Evolutionary conservation across 2,888 invertebrate species (phyloP), one percentile per base, ranked within the genome.

Genomic region (Tortrix viridana): DNA sequence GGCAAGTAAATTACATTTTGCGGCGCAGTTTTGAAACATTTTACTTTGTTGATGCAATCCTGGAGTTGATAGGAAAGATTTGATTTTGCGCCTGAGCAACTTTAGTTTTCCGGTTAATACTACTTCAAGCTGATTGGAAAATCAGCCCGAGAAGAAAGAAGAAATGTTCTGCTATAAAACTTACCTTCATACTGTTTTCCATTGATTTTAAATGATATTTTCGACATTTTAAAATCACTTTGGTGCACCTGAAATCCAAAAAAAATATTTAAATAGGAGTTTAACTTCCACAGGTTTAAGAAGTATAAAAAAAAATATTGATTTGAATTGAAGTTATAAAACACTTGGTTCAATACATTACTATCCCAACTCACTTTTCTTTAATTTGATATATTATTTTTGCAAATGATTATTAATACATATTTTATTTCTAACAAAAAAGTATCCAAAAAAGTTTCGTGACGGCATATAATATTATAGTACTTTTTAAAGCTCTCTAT

Each of bases 121-220:
- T 38, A n/a, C 14, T 38, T 43, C 16, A 43, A 18, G 7, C 1
- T 0, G 46, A 22, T 46, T 22, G n/a, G 20, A 14, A 12, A 9
- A 19, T 9, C 12, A 5, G 46, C 5, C 12, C 19, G 2, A 12
- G 6, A 16, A 6, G 16, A 5, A n/a, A 18, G 2, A 26, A 1
- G 7, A 3, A 14, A 38, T 14, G 19, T 12, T 14, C 5, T 46
- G n/a, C 23, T 37, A 0, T 44, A 41, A 52, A n/a, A 48, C 66
- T 67, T 71, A 80, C 81, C 76, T 71, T 73, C 70, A 66, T 76
- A 73, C 9, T 69, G 60, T 65, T 69, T 75, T 0, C 75, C 79
- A 38, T 81, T 82, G 47, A 82, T 77, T 66, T 77, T 77, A 55
- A 79, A 75, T 26, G 69, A 50, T 6, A 79, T 73, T 65, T 70